Percentiles rank a stretch among this genome's conserved stretches.
phyloP scores from a whole-genome alignment of 1,140 invertebrate genomes.

The Nomia melanderi region DNA sequence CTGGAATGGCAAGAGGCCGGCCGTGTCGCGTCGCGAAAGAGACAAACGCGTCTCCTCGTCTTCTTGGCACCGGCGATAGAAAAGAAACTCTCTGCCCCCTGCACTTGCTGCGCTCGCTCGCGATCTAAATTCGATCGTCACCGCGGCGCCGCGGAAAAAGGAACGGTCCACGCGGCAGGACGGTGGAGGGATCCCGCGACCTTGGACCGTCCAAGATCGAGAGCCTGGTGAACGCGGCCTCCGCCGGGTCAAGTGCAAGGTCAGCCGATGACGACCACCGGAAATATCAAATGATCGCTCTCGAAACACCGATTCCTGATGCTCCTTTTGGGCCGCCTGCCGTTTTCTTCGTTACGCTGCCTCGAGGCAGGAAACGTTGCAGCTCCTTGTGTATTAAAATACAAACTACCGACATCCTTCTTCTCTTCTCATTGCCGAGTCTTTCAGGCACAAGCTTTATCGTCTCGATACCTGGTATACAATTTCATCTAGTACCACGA shows the following conservation, averaged over 20 bases:
- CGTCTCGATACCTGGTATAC: too few species aligned
- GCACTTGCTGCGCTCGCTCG: constrained; percentile 40
- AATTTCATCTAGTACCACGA: too few species aligned
- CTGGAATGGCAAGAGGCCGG: constrained; percentile 47
- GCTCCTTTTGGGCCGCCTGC: background rate
- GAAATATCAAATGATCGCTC: constrained; percentile 1
- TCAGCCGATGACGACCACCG: background rate
- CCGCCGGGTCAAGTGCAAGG: constrained; percentile 34
- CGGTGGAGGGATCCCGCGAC: constrained; percentile 40
- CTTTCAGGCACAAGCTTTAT: too few species aligned
- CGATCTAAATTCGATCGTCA: constrained; percentile 64
- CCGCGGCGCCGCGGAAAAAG: constrained; percentile 49
- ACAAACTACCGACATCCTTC: too few species aligned
- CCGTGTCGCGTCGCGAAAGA: constrained; percentile 31
- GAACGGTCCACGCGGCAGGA: constrained; percentile 28
- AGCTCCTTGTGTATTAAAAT: too few species aligned
- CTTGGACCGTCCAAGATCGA: constrained; percentile 43
- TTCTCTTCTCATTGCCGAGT: too few species aligned
- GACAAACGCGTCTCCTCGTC: constrained; percentile 28
- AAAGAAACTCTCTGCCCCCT: too few species aligned
- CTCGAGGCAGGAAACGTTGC: too few species aligned
- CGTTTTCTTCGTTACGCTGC: background rate
- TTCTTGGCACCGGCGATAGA: constrained; percentile 56
- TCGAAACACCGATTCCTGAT: background rate
- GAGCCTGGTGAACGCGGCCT: constrained; percentile 8